Evolutionary conservation across 2,888 invertebrate species (phyloP).

Genomic region (Gryllus longicercus): DNA sequence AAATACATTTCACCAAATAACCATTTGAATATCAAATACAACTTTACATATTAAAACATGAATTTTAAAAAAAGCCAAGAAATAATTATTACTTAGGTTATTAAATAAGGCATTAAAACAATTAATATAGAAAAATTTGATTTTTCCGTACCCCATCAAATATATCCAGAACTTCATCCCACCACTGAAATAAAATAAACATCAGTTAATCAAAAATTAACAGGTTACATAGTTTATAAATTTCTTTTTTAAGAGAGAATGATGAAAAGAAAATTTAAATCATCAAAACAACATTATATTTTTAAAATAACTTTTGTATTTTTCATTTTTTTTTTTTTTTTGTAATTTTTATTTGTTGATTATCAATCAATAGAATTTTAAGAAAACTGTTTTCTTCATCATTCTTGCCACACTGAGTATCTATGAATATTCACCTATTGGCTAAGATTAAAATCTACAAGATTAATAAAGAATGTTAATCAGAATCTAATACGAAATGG

Average conservation of each 20-base stretch:
- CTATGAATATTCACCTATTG: not conserved
- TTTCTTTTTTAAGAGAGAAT: not conserved
- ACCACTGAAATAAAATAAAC: constrained; percentile 80
- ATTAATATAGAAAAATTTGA: constrained; percentile 24
- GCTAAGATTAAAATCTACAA: constrained; percentile 39
- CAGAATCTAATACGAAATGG: too few relatives aligned
- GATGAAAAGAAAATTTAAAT: constrained; percentile 40
- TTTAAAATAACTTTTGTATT: not conserved
- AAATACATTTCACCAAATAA: not conserved
- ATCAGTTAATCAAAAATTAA: constrained; percentile 36
- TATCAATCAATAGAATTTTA: too few relatives aligned
- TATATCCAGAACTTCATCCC: constrained; percentile 95
- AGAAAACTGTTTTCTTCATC: too few relatives aligned
- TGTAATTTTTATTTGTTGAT: too few relatives aligned
- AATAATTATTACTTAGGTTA: constrained; percentile 12
- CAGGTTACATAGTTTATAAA: not conserved
- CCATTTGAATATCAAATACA: not conserved
- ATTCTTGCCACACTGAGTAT: too few relatives aligned
- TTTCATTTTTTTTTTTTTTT: not conserved
- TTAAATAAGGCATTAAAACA: not conserved
- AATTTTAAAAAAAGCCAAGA: not conserved
- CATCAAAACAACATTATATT: not conserved
- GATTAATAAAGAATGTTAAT: not conserved
- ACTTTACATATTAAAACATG: not conserved
- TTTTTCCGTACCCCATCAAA: constrained; percentile 81